Evolutionary conservation across 2,797 vertebrate genomes (phyloP).

Genomic region (Channallabes apus): DNA sequence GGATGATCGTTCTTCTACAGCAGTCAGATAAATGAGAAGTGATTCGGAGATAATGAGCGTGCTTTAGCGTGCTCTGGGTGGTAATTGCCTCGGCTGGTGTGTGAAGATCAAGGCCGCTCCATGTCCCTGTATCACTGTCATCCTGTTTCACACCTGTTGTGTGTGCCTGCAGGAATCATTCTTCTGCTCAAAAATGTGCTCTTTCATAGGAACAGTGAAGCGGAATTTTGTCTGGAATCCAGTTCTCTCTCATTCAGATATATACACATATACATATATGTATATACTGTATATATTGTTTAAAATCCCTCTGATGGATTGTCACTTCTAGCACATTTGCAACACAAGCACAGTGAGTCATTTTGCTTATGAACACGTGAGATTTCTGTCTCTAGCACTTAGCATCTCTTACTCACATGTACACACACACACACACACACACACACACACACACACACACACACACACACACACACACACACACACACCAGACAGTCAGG

Average conservation of each 20-base stretch:
- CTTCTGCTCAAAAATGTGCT: constrained; percentile 7
- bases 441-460: constrained; percentile 48
- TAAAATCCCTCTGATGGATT: constrained; percentile 23
- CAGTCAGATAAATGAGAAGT: constrained; percentile 32
- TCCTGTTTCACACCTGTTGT: constrained; percentile 56
- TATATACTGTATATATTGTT: neutral
- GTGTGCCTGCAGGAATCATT: constrained; percentile 5
- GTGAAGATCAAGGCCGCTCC: constrained; percentile 52
- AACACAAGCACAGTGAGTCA: constrained; percentile 52
- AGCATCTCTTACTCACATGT: constrained; percentile 32
- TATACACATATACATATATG: neutral
- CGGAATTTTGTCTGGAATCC: constrained; percentile 10
- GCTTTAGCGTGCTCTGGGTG: constrained; percentile 49
- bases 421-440: constrained; percentile 53
- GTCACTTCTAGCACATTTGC: constrained; percentile 19
- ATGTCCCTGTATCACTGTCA: constrained; percentile 46
- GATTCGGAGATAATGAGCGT: constrained; percentile 53
- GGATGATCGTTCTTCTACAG: constrained; percentile 2
- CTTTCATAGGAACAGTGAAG: neutral
- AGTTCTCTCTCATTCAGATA: neutral
- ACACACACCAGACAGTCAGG: constrained; percentile 51
- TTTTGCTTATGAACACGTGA: constrained; percentile 72
- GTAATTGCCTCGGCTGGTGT: constrained; percentile 56
- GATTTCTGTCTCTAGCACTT: constrained; percentile 62
- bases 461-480: constrained; percentile 51